Base-by-base conservation (phyloP, 2,888 invertebrate genomes). In the Papilio demoleus region DNA sequence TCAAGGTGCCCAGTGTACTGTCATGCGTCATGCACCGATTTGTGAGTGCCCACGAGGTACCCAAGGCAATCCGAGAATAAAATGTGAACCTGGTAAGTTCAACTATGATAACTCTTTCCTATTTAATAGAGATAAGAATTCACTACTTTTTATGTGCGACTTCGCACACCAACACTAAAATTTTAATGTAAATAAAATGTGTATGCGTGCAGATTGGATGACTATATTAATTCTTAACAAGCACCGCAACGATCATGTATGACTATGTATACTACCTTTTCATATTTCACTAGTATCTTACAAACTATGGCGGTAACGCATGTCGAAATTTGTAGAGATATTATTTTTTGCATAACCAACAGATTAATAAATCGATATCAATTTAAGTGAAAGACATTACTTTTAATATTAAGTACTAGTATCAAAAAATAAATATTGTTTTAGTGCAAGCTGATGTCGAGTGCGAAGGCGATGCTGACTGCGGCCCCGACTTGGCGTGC, bases 31-130 rank as follows among this genome's bases (percentile, higher is more conserved):
- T 84, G 88, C 93, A 67, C 95, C 97, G 0, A 93, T 94, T 63
- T 98, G 98, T 78, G 94, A 95, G 75, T 98, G 98, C 84, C 96
- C 97, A 45, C 94, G 97, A 56, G 97, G 97, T 17, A 96, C 96
- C 74, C 93, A 91, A 68, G 98, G 97, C 72, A 95, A 97, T 86
- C 96, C 97, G 9, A 93, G 95, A 73, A 88, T 92, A 34, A 91
- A 93, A 71, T 97, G 97, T 81, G 90, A 88, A 73, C 86, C 88
- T 82, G 94, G 95, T 95, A 70, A 62, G 50, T 70, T 64, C 9
- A 19, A 65, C 67, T 58, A 47, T 19, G 4, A 42, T 42, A 27
- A 19, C 11, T 31, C 14, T 50, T 53, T 67, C 40, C 60, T 53
- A 50, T 56, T 45, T 19, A 6, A 19, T 19, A 45, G 2, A 19